Percentiles rank a stretch among this genome's conserved stretches.
These are phyloP conservation scores for Scotopteryx bipunctaria DNA, from an alignment of 2,888 invertebrate species.

Conservation along the genomic window DNA sequence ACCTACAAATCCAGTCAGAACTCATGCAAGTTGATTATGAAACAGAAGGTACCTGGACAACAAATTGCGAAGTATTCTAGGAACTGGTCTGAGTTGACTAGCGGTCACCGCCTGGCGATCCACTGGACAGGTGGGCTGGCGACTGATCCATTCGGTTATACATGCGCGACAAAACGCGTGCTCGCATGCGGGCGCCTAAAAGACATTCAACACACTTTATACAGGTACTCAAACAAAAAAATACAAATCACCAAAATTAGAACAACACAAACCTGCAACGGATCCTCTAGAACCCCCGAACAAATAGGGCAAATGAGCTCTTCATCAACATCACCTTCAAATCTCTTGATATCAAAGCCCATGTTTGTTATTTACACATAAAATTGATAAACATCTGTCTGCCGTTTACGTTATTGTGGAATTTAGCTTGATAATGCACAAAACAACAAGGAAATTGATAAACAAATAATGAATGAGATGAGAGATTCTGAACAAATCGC, in stretches of 20 bases:
- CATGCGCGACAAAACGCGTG: constrained; percentile 97
- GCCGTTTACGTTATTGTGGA: constrained; percentile 33
- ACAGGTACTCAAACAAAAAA: constrained; percentile 2
- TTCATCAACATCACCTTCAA: constrained; percentile 98
- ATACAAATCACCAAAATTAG: constrained; percentile 2
- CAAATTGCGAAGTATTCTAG: constrained; percentile 95
- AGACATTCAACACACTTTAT: constrained; percentile 23
- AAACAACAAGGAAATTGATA: constrained; percentile 46
- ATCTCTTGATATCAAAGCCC: constrained; percentile 97
- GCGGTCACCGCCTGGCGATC: constrained; percentile 95
- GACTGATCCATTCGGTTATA: constrained; percentile 97
- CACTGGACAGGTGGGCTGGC: constrained; percentile 97
- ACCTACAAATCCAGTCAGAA: constrained; percentile 44
- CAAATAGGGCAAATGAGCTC: constrained; percentile 98
- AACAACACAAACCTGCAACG: constrained; percentile 89
- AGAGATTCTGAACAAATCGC: no score
- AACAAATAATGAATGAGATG: constrained; percentile 21
- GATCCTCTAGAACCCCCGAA: constrained; percentile 97
- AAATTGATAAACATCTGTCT: constrained; percentile 53
- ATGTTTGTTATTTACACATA: constrained; percentile 78
- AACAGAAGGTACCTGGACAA: constrained; percentile 87
- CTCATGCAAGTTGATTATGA: constrained; percentile 38
- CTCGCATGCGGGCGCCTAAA: constrained; percentile 96
- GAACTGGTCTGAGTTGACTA: constrained; percentile 95
- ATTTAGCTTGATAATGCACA: constrained; percentile 36